Evolutionary conservation across 2,797 vertebrate genomes (phyloP).

Genomic region (Capromys pilorides): DNA sequence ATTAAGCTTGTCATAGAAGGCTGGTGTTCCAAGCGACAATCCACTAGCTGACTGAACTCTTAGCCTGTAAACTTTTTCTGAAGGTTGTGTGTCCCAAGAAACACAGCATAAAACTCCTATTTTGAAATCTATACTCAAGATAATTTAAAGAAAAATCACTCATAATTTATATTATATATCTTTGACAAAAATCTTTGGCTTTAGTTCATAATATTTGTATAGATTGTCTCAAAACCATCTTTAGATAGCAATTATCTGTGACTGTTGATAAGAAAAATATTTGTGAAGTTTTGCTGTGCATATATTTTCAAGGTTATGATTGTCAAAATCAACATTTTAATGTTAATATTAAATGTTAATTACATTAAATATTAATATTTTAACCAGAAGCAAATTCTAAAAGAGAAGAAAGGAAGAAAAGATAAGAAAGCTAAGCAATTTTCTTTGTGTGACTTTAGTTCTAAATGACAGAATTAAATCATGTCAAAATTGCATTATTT

Average conservation of each 20-base stretch:
- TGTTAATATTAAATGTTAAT: no score
- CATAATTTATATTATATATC: neutral
- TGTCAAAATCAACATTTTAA: conserved; percentile 27
- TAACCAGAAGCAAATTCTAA: neutral
- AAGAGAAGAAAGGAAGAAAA: neutral
- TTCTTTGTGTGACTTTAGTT: conserved; percentile 48
- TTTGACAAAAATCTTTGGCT: neutral
- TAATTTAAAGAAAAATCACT: neutral
- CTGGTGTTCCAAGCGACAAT: neutral
- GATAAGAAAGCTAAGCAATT: neutral
- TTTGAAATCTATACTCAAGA: conserved; percentile 29
- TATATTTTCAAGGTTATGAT: conserved; percentile 33
- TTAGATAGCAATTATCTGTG: neutral
- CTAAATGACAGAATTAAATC: conserved; percentile 56
- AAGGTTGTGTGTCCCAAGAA: neutral
- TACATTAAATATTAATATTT: neutral
- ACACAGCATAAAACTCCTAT: neutral
- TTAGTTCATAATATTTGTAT: conserved; percentile 1
- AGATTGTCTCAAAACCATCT: conserved; percentile 17
- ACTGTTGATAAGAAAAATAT: conserved; percentile 26
- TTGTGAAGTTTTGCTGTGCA: neutral
- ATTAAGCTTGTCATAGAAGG: conserved; percentile 17
- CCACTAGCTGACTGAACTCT: neutral
- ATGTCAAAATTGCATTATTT: conserved; percentile 49
- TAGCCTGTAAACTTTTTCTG: neutral